Evolutionary conservation across 2,888 invertebrate genomes (phyloP).

Genomic region (Lumbricus terrestris): DNA sequence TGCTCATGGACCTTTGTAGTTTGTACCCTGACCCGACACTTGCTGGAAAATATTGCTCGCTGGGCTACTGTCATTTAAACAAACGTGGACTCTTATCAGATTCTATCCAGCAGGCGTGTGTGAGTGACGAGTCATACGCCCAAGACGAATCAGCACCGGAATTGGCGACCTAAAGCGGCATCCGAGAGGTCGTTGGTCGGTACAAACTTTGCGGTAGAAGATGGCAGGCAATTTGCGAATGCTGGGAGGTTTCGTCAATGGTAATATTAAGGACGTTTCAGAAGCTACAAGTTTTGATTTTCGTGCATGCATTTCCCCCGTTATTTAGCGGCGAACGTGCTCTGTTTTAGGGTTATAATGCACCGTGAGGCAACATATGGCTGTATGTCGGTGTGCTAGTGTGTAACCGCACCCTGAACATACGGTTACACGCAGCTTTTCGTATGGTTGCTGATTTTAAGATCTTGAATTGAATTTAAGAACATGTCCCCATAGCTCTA

Average conservation of each 20-base stretch:
- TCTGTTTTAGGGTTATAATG: background rate
- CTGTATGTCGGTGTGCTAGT: background rate
- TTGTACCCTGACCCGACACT: no score
- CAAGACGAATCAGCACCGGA: background rate
- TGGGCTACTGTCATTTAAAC: no score
- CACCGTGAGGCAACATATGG: background rate
- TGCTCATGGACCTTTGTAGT: no score
- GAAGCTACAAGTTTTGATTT: background rate
- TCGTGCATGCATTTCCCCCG: background rate
- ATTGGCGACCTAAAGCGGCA: background rate
- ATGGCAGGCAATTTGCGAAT: background rate
- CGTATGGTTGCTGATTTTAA: background rate
- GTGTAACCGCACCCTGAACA: background rate
- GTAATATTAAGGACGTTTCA: background rate
- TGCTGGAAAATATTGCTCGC: no score
- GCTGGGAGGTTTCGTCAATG: background rate
- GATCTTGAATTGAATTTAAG: background rate
- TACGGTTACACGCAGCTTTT: background rate
- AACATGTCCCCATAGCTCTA: background rate
- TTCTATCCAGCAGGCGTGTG: no score
- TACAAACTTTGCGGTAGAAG: background rate
- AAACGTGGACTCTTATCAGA: no score
- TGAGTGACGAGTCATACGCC: no score
- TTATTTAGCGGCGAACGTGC: background rate
- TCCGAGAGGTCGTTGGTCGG: background rate